Evolutionary conservation across 2,113 vertebrate genomes (phyloP), one percentile per base, ranked within the genome.

Genomic region (Callipepla squamata): DNA sequence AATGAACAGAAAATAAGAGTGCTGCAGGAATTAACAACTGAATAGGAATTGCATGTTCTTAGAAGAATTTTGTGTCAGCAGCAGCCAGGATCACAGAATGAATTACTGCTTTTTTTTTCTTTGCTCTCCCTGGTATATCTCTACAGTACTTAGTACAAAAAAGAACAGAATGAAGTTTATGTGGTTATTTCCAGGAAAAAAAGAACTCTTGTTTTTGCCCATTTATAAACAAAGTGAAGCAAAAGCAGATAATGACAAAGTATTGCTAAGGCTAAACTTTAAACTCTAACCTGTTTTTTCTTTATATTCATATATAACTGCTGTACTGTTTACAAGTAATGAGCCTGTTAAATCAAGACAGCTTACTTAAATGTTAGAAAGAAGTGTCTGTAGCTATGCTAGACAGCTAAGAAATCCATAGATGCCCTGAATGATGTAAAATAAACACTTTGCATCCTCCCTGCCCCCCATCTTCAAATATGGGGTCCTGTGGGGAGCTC

Each of bases 1-100:
- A 89, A 92, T 77, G 79, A 94, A 89, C 65, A 36, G 66, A 51
- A 48, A 61, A 36, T 47, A 62, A 81, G 57, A 58, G 51, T 59
- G 76, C 89, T 87, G 65, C 85, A 92, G 87, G 78, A 94, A 89
- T 95, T 85, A 93, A 92, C 50, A 77, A 36, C 53, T 85, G 36
- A 74, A 12, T 36, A 86, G 61, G 76, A 93, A 87, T 84, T 92
- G 67, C 61, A 42, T 68, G 75, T 83, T 91, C 85, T 96, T 87
- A 85, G 59, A 81, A 69, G 51, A 58, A 58, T 14, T 62, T 61
- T 14, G 45, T 87, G 90, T 90, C 84, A 95, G 93, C 89, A 94
- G 47, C 94, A 93, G 25, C 18, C 30, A 58, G 47, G 78, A 79
- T 87, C 74, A 78, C 55, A 67, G 74, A 48, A 84, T 69, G 51